A percentile compares a stretch with the other conserved stretches of the same genome.
These are phyloP conservation scores for Acronicta alni DNA, from an alignment of 2,888 invertebrate genomes.

Conservation along the genomic window DNA sequence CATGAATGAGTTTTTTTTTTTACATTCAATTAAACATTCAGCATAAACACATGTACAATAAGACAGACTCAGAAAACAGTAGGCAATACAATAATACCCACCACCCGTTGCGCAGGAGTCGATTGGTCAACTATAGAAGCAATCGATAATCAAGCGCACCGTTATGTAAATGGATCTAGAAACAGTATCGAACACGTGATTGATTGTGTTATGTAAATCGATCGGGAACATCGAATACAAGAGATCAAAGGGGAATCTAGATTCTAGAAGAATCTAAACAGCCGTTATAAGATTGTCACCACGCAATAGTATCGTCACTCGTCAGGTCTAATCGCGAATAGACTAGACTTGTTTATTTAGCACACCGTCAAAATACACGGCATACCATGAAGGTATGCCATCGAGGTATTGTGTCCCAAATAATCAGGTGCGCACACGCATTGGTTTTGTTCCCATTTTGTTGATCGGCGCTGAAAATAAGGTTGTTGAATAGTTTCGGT, in stretches of 20 bases:
- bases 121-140: too few species aligned
- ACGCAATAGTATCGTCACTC: conserved; percentile 25
- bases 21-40: too few species aligned
- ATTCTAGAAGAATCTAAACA: not conserved
- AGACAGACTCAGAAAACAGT: too few species aligned
- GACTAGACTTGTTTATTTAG: conserved; percentile 35
- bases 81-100: too few species aligned
- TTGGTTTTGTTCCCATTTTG: not conserved
- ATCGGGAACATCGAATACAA: not conserved
- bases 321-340: conserved; percentile 27
- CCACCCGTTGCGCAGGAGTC: too few species aligned
- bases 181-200: too few species aligned
- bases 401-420: conserved; percentile 11
- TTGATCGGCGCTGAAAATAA: not conserved
- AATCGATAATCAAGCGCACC: not conserved
- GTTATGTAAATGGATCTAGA: not conserved
- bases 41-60: too few species aligned
- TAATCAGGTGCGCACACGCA: conserved; percentile 35
- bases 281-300: conserved; percentile 6
- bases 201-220: not conserved
- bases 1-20: too few species aligned
- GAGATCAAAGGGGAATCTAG: conserved; percentile 5
- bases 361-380: conserved; percentile 25
- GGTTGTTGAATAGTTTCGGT: not conserved
- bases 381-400: conserved; percentile 31